These are phyloP conservation scores for Idris sp. DNA, from an alignment of 1,140 invertebrate species.

Conservation along the genomic window DNA sequence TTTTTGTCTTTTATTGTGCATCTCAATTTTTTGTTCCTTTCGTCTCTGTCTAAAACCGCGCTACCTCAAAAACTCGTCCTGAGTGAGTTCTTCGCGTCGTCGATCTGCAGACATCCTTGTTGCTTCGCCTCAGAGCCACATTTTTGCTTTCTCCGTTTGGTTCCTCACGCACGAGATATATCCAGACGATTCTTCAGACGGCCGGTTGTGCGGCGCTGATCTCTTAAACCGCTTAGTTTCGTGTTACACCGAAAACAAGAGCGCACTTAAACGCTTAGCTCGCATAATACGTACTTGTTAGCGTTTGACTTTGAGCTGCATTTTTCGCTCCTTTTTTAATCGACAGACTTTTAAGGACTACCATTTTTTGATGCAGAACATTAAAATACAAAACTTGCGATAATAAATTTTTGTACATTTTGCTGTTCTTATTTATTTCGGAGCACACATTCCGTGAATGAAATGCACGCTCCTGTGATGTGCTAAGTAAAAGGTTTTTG, in stretches of 20 bases:
- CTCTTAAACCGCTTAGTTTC: constrained; percentile 78
- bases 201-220: constrained; percentile 74
- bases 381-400: too few species aligned
- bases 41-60: constrained; percentile 31
- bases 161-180: constrained; percentile 69
- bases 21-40: constrained; percentile 20
- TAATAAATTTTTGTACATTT: too few species aligned
- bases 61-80: constrained; percentile 44
- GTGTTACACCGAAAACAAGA: constrained; percentile 79
- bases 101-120: constrained; percentile 31
- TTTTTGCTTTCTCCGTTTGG: constrained; percentile 46
- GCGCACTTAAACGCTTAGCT: constrained; percentile 75
- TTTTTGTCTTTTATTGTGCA: too few species aligned
- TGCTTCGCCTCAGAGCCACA: constrained; percentile 1
- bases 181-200: constrained; percentile 75
- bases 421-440: constrained; percentile 10
- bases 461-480: constrained; percentile 34
- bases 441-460: constrained; percentile 30
- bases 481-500: constrained; percentile 54
- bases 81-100: constrained; percentile 32
- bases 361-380: too few species aligned
- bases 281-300: constrained; percentile 76
- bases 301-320: constrained; percentile 67
- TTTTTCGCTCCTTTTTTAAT: constrained; percentile 50
- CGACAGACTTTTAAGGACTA: constrained; percentile 1